A percentile compares a stretch with the other conserved stretches of the same genome.
Conservation (phyloP, 1,140 invertebrate genomes). For the Theocolax elegans region DNA sequence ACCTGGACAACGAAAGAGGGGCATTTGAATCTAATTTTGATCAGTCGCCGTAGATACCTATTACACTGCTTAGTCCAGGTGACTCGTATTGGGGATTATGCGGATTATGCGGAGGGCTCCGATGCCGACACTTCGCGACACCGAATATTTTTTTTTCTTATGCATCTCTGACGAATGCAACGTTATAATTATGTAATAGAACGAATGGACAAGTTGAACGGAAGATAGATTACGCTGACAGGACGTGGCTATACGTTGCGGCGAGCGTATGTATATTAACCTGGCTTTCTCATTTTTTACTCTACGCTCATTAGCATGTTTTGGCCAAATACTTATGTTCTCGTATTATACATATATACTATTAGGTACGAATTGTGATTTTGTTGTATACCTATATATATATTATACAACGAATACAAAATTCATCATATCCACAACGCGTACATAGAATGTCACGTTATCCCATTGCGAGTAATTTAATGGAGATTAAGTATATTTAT, state of each 20-base stretch:
- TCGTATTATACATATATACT: too few species aligned
- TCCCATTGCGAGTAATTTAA: too few species aligned
- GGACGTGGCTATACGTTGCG: too few species aligned
- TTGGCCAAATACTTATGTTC: not conserved
- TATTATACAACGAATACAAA: too few species aligned
- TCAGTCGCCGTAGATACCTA: not conserved
- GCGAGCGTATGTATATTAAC: too few species aligned
- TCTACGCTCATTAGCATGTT: slow-evolving; percentile 15
- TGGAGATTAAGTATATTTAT: too few species aligned
- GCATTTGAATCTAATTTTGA: slow-evolving; percentile 7
- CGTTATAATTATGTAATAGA: slow-evolving; percentile 6
- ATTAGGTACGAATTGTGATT: too few species aligned
- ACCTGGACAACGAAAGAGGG: not conserved
- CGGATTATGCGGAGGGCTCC: too few species aligned
- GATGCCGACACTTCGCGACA: not conserved
- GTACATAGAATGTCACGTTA: too few species aligned
- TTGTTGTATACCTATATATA: too few species aligned
- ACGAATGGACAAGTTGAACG: not conserved
- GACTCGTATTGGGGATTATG: not conserved
- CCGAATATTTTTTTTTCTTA: not conserved
- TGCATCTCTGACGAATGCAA: not conserved
- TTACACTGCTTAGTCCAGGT: not conserved
- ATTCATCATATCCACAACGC: too few species aligned
- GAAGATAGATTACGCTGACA: not conserved
- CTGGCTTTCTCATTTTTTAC: too few species aligned